Evolutionary conservation across 2,113 vertebrate species (phyloP).

Genomic region (Riparia riparia): DNA sequence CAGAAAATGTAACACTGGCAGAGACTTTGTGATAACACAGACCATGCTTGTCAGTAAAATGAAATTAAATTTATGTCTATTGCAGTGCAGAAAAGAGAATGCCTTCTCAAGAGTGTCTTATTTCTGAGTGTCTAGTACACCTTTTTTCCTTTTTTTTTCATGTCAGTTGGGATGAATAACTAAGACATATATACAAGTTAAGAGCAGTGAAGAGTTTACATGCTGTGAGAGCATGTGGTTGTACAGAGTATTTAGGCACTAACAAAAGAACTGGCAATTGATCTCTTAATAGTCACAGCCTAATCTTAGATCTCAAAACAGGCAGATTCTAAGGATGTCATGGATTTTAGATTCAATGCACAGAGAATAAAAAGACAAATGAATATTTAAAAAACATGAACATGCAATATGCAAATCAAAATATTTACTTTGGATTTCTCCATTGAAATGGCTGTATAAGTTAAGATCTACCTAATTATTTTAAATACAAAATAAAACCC

Average conservation of each 20-base stretch:
- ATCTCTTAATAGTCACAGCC: background rate
- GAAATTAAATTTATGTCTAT: background rate
- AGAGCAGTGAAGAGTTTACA: background rate
- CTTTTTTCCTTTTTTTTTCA: background rate
- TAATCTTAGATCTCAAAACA: background rate
- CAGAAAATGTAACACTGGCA: background rate
- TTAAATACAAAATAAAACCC: conserved; percentile 19
- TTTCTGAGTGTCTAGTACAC: background rate
- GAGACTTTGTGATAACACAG: background rate
- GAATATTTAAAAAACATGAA: conserved; percentile 1
- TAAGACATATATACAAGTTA: background rate
- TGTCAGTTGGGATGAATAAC: background rate
- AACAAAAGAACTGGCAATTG: background rate
- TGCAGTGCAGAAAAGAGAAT: background rate
- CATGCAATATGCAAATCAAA: conserved; percentile 14
- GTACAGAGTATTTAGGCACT: background rate
- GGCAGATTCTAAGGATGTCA: background rate
- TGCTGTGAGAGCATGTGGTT: background rate
- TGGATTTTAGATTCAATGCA: conserved; percentile 2
- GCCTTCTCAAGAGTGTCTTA: background rate
- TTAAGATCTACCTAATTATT: conserved; percentile 18
- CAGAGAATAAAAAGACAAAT: conserved; percentile 2
- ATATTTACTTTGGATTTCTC: conserved; percentile 4
- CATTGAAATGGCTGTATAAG: background rate
- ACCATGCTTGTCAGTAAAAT: background rate